phyloP scores from a whole-genome alignment of 1,140 invertebrate species.

The Physella acuta region DNA sequence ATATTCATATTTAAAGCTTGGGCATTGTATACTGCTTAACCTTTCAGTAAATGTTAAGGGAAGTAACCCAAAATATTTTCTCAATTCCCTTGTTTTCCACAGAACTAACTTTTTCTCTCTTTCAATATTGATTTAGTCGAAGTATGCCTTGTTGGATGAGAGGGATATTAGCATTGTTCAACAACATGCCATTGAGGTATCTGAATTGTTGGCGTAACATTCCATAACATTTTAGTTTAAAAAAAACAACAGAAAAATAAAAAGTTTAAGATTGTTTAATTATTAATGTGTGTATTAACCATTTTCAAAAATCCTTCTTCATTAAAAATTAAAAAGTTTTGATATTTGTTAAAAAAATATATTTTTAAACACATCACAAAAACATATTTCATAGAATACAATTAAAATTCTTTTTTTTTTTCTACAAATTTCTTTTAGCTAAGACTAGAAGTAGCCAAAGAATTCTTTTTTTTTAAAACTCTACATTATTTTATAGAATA shows the following conservation, averaged over 20 bases:
- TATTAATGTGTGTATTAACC: neutral
- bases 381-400: too few species aligned
- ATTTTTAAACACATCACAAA: neutral
- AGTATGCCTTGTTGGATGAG: slow-evolving; percentile 64
- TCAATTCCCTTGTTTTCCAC: too few species aligned
- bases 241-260: neutral
- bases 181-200: slow-evolving; percentile 62
- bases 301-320: neutral
- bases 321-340: neutral
- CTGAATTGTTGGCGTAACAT: too few species aligned
- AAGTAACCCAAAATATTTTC: too few species aligned
- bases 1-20: too few species aligned
- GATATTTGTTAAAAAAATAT: neutral
- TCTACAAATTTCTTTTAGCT: neutral
- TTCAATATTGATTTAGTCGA: slow-evolving; percentile 56
- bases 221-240: neutral
- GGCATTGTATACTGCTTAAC: too few species aligned
- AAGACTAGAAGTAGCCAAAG: neutral
- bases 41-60: too few species aligned
- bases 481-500: neutral
- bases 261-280: neutral
- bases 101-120: neutral
- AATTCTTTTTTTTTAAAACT: neutral
- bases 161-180: slow-evolving; percentile 62
- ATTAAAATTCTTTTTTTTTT: neutral